Evolutionary conservation across 2,113 vertebrate genomes (phyloP).

Genomic region (Crocuta crocuta): DNA sequence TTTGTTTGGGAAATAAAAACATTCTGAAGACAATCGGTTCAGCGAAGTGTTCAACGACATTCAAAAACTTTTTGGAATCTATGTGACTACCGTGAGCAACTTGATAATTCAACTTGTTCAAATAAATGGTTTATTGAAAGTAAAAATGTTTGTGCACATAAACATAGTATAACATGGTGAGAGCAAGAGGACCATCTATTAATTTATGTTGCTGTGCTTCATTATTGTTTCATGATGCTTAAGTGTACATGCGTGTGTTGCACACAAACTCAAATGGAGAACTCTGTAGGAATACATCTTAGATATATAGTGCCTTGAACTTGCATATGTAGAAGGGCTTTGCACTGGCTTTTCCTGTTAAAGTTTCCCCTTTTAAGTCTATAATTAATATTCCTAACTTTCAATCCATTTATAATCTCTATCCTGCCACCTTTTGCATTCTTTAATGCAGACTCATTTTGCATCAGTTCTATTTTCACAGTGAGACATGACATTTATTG

Average conservation of each 20-base stretch:
- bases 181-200: not conserved
- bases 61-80: not conserved
- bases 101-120: constrained; percentile 14
- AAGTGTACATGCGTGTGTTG: not conserved
- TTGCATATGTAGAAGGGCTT: not conserved
- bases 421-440: not conserved
- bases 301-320: not conserved
- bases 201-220: not conserved
- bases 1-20: constrained; percentile 22
- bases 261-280: not conserved
- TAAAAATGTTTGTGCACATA: not conserved
- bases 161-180: not conserved
- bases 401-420: constrained; percentile 11
- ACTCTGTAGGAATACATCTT: not conserved
- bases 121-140: constrained; percentile 8
- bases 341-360: not conserved
- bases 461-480: constrained; percentile 18
- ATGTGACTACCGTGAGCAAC: not conserved
- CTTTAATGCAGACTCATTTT: constrained; percentile 45
- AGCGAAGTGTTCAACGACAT: constrained; percentile 4
- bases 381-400: constrained; percentile 44
- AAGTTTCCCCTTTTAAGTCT: not conserved
- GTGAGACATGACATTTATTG: constrained; percentile 50
- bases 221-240: not conserved
- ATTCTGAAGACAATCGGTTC: not conserved